Base-by-base conservation (phyloP, 2,797 vertebrate genomes). In the Gephyroberyx darwinii region DNA sequence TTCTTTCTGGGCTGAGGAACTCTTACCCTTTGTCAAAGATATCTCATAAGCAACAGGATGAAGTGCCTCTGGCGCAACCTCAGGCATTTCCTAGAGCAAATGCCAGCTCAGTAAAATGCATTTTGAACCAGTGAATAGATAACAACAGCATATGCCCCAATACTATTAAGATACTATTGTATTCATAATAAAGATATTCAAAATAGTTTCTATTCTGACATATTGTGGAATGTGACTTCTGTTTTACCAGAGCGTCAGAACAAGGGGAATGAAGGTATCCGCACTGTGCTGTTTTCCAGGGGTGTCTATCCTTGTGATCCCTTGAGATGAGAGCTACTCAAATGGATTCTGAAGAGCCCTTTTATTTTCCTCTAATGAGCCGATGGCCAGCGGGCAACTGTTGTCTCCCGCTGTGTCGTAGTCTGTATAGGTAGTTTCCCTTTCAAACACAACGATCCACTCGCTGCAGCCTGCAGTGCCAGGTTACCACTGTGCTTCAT, bases 301-400 rank as follows among this genome's bases (percentile, higher is more conserved):
- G 71, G 71, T 6, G 39, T 80, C 74, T 57, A 20, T 74, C 74
- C 67, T 69, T 70, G 60, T 61, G 50, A 37, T 78, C 69, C 65
- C 65, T 30, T 0, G 59, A 84, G 80, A 89, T 82, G 60, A 86
- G 72, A 79, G 41, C 39, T 72, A 74, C 53, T 80, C n/a, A 66
- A 80, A 84, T 69, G 58, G 37, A 65, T 85, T 88, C 69, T 78
- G 82, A 83, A 47, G 65, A 82, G 66, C 78, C 75, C 78, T 86
- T 86, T 91, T 81, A 88, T 86, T 88, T 85, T 48, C 75, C 62
- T 74, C 81, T 91, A 92, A 93, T 92, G 89, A 93, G 90, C 81
- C 60, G 69, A 77, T 90, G 83, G 88, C 89, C 81, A 52, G 75
- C 75, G 82, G 90, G 78, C 88, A 91, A 90, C 89, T 81, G 77